A percentile compares a stretch with the other conserved stretches of the same genome.
Evolutionary conservation across 1,140 invertebrate species (phyloP).

Genomic region (Stegodyphus mimosarum): DNA sequence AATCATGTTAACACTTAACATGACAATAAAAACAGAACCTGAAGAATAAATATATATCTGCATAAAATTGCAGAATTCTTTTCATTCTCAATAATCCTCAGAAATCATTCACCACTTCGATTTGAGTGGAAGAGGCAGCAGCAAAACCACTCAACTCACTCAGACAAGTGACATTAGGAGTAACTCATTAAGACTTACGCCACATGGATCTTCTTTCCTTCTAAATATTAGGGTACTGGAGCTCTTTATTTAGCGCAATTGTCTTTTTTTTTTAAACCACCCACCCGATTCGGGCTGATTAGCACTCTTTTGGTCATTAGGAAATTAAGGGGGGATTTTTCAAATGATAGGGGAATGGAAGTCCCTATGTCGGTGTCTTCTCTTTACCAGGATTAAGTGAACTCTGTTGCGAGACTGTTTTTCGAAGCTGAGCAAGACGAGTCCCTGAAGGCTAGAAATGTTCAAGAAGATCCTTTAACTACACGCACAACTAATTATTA

Average conservation of each 20-base stretch:
- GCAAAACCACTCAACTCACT: no score
- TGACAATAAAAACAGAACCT: no score
- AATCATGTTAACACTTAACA: no score
- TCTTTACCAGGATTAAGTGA: constrained; percentile 46
- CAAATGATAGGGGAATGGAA: background rate
- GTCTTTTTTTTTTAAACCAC: background rate
- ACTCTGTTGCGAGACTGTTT: constrained; percentile 11
- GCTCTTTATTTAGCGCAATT: constrained; percentile 38
- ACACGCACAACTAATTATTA: no score
- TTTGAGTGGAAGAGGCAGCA: no score
- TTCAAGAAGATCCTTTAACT: no score
- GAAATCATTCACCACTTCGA: no score
- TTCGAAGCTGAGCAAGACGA: background rate
- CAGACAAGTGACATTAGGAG: constrained; percentile 8
- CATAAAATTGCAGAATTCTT: no score
- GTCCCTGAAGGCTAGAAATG: no score
- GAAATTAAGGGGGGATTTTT: constrained; percentile 52
- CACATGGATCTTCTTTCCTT: background rate
- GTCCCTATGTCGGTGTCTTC: constrained; percentile 4
- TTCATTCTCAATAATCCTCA: no score
- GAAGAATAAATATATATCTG: no score
- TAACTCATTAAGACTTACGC: constrained; percentile 28
- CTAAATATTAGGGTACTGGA: constrained; percentile 31
- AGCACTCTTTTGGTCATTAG: constrained; percentile 60
- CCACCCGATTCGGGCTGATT: constrained; percentile 17